Base-by-base conservation (phyloP, 2,113 vertebrate species). In the Centropristis striata region DNA sequence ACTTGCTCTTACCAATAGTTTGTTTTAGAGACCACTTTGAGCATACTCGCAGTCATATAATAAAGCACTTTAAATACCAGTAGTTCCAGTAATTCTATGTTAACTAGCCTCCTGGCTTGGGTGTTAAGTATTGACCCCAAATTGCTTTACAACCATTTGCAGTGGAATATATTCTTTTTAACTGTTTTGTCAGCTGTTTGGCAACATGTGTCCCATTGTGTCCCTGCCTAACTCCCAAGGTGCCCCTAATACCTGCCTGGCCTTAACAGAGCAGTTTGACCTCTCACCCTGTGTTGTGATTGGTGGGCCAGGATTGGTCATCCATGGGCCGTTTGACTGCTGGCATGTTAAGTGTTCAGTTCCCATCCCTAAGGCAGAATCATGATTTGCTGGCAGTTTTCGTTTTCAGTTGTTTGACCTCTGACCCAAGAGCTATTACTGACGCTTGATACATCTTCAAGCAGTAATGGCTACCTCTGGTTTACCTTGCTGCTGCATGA, bases 321-420 rank as follows among this genome's bases (percentile, higher is more conserved):
- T 80, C 84, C 82, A 90, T 61, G 87, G 89, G 78, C 86, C 46
- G 73, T 88, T 89, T 90, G 84, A 81, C 78, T 60, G 65, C 58
- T 79, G 91, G 89, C 79, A 87, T 88, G 80, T 92, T 90, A 92
- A 93, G 90, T 93, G 86, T 85, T 88, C 21, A 57, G 79, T 89
- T 90, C 83, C 75, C 63, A 72, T 87, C 81, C 91, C 80, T 37
- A 20, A 74, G 84, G 89, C 90, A 71, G 75, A 81, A 69, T 89
- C 63, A 28, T 59, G 79, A 81, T 86, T 89, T 63, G 61, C 76
- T 74, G 49, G 27, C 65, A 87, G 78, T 83, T 88, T 85, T 0
- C 18, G 88, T 91, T 20, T 93, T 92, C 82, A 91, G 76, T 87
- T 77, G 84, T 89, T 88, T 93, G 89, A 92, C 90, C 81, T 59